Conservation (phyloP, 2,113 vertebrate genomes). For the Apteryx owenii region DNA sequence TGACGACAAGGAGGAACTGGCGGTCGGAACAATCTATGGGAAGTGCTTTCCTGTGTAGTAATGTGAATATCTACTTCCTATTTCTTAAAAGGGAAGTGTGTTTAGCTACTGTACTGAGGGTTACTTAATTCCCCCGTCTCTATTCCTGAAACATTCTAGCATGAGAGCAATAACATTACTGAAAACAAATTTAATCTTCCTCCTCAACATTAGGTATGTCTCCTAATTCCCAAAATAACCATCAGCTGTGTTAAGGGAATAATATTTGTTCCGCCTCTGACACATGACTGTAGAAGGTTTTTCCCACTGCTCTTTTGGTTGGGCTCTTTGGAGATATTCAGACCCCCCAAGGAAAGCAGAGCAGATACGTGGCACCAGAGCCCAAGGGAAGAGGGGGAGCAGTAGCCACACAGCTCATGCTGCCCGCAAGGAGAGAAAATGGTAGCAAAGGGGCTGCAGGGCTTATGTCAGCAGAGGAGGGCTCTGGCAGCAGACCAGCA, state of each 20-base stretch:
- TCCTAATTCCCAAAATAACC: neutral
- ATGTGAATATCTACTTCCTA: neutral
- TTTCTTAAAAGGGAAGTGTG: neutral
- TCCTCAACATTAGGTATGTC: neutral
- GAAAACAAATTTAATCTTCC: neutral
- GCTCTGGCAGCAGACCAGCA: no score
- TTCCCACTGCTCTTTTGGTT: neutral
- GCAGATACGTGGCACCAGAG: rapidly evolving
- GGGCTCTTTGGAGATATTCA: neutral
- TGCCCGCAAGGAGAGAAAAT: neutral
- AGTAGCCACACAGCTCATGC: neutral
- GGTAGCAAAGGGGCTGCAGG: no score
- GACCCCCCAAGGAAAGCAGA: rapidly evolving
- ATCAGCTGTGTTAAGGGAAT: neutral
- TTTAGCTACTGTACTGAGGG: neutral
- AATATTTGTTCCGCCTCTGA: neutral
- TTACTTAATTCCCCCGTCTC: neutral
- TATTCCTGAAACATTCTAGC: neutral
- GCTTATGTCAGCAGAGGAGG: neutral
- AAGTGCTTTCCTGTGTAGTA: neutral
- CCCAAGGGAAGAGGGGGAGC: neutral
- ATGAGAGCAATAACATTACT: neutral
- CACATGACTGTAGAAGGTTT: neutral
- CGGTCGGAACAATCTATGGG: neutral
- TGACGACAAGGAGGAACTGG: rapidly evolving